Conservation (phyloP, 2,797 vertebrate genomes). For the Sphenodon punctatus region DNA sequence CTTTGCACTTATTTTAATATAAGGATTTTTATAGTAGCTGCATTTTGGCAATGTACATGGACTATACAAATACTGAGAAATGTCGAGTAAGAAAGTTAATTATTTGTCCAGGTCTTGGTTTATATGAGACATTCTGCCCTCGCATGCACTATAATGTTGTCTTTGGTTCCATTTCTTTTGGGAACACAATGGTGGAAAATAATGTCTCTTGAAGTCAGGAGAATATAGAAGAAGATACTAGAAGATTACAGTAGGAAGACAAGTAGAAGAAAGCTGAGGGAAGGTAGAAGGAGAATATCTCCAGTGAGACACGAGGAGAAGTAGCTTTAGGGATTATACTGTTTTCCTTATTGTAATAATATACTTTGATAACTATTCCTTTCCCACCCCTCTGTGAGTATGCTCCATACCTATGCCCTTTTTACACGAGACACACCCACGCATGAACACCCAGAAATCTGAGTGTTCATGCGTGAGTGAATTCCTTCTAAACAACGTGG, state of each 20-base stretch:
- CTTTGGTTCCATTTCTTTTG: background rate
- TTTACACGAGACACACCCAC: no score
- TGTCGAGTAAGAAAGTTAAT: constrained; percentile 45
- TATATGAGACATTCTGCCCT: constrained; percentile 39
- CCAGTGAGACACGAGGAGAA: background rate
- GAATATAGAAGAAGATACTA: background rate
- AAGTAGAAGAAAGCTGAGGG: background rate
- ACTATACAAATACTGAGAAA: constrained; percentile 34
- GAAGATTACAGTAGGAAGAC: background rate
- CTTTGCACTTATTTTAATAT: constrained; percentile 19
- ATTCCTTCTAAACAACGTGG: no score
- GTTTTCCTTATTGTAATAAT: background rate
- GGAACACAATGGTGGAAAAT: background rate
- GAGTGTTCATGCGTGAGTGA: no score
- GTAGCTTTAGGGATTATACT: fast-evolving
- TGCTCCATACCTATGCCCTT: no score
- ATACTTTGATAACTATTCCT: background rate
- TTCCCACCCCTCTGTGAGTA: no score
- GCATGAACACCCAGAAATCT: no score
- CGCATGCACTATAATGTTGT: background rate
- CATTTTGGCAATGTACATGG: constrained; percentile 24
- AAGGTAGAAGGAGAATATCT: background rate
- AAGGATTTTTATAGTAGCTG: constrained; percentile 38
- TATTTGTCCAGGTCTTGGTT: constrained; percentile 19
- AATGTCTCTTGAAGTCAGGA: background rate